Percentiles rank a stretch among this genome's conserved stretches.
These are phyloP conservation scores for Pachyramphus minor DNA, from an alignment of 2,113 vertebrate genomes.

Conservation along the genomic window DNA sequence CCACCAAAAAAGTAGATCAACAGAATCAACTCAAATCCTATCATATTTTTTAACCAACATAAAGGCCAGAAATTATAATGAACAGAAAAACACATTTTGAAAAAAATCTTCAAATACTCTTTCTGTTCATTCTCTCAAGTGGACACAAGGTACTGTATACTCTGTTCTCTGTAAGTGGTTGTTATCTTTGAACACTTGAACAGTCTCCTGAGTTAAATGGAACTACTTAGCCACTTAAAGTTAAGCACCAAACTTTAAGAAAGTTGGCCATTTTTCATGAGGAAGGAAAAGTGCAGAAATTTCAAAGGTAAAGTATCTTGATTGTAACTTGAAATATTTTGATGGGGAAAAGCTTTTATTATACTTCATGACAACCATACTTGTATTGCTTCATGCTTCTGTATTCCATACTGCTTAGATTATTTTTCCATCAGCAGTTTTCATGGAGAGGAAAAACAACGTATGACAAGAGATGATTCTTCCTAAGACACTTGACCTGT, in stretches of 20 bases:
- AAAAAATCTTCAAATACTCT: background rate
- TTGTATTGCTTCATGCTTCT: background rate
- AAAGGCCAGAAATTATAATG: background rate
- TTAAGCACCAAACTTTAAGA: background rate
- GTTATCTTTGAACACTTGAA: background rate
- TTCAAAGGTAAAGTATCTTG: background rate
- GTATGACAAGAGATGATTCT: background rate
- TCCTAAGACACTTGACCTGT: background rate
- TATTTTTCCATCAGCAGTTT: background rate
- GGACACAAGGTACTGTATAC: background rate
- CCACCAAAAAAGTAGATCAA: background rate
- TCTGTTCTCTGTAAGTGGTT: background rate
- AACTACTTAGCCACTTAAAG: background rate
- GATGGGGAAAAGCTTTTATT: background rate
- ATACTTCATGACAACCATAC: background rate
- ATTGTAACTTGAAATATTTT: background rate
- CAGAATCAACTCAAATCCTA: background rate
- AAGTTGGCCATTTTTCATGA: background rate
- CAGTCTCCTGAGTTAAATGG: background rate
- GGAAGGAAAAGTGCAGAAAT: background rate
- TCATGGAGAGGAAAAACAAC: background rate
- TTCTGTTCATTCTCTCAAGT: background rate
- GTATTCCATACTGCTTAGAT: background rate
- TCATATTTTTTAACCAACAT: background rate
- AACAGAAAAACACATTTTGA: background rate